Evolutionary conservation across 2,797 vertebrate species (phyloP).

Genomic region (Anomalospiza imberbis): DNA sequence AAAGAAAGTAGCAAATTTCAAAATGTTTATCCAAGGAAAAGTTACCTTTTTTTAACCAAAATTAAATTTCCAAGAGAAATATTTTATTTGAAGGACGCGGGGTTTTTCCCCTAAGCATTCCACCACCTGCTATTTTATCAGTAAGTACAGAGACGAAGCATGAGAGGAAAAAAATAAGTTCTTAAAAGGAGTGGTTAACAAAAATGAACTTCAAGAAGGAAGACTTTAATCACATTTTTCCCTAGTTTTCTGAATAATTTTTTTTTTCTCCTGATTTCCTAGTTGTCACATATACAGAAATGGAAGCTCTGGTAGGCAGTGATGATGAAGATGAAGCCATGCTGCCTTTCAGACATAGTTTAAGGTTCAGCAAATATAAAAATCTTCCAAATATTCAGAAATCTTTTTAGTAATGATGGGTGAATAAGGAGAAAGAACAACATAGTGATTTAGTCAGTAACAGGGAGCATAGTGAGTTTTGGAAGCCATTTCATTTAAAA

Average conservation of each 20-base stretch:
- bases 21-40: not conserved
- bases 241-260: not conserved
- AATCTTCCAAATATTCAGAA: not conserved
- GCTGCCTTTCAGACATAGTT: not conserved
- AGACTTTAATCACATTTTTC: fast-evolving
- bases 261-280: not conserved
- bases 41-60: not conserved
- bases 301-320: not conserved
- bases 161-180: not conserved
- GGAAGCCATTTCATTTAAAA: not conserved
- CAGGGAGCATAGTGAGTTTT: not conserved
- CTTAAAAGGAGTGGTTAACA: not conserved
- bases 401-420: not conserved
- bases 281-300: not conserved
- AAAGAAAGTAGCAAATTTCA: not conserved
- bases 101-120: not conserved
- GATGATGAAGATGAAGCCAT: not conserved
- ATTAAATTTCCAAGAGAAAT: not conserved
- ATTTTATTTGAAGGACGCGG: not conserved
- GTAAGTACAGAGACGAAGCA: not conserved
- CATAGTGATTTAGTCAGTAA: not conserved
- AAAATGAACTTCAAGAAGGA: not conserved
- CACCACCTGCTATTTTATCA: not conserved
- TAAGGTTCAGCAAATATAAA: not conserved
- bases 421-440: not conserved